Evolutionary conservation across 2,888 invertebrate species (phyloP), one percentile per base, ranked within the genome.

Genomic region (Girardia tigrina): DNA sequence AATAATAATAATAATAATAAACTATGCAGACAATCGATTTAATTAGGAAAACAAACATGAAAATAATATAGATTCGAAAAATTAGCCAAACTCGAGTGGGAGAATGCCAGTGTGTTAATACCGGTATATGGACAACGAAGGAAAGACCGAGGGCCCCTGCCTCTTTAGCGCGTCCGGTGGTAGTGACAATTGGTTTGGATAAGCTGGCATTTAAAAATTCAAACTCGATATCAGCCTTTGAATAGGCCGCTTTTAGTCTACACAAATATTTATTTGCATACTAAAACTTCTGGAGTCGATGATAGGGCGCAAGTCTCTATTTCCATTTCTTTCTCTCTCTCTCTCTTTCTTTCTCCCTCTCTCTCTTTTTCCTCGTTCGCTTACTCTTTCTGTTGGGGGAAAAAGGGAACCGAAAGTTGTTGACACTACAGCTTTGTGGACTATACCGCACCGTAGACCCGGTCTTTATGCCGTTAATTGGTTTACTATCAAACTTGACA

Each of bases 271-370:
- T 36, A 36, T 36, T 36, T 36, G 36, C 36, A 36, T 36, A 36
- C 36, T 16, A 12, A 12, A 36, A 36, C 36, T 36, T 36, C 36
- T 36, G 36, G 36, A 36, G 36, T 36, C 36, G 36, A 36, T 36
- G 36, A 36, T 36, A 36, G 36, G 8, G 36, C n/a, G 70, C 20
- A 26, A 2, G 16, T 28, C 74, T 74, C 27, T 26, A 12, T 16
- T 8, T 2, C 75, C 2, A 16, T 8, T 8, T 71, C 4, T 74
- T 8, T 73, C 75, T 1, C 73, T 26, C 75, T 42, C 73, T 1
- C 73, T 73, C 73, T 73, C 71, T 72, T 1, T 71, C 23, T 73
- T 20, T 73, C 4, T 74, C 73, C 1, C 73, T 73, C n/a, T 36
- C 36, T 36, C 12, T 36, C 36, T 36, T 16, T 36, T 36, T 36